Base-by-base conservation (phyloP, 2,113 vertebrate genomes). In the Turdus rufiventris region DNA sequence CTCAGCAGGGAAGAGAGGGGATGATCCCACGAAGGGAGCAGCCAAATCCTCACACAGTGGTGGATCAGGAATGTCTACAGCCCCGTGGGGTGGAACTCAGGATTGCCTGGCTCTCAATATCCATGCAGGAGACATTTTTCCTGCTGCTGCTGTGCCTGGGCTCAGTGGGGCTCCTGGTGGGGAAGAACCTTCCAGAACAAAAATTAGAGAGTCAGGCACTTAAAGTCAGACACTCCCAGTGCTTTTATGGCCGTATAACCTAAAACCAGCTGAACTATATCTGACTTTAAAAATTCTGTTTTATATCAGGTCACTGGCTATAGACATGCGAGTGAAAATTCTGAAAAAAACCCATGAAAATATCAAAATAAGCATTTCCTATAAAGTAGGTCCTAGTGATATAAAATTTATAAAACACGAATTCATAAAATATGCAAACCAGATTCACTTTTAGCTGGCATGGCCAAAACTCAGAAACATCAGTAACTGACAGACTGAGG, bases 351-450 rank as follows among this genome's bases (percentile, higher is more conserved):
- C 1, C 0, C 70, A 51, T 9, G 47, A 68, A 83, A 83, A 89
- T 7, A 26, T 17, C 25, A 9, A 88, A 80, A 76, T 26, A 86
- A 88, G 68, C 72, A 48, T 81, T 93, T 91, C 33, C 73, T 67
- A 18, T 12, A 74, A 78, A 86, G 31, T 3, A 63, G 11, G 43
- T 36, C 76, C 25, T 21, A 70, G 72, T 58, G 60, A 74, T 47
- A 43, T 4, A 74, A 81, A 70, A 93, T 61, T 16, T 7, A 73
- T 84, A 77, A 84, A 84, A 48, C n/a, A 63, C 1, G 34, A 51
- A 72, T 36, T 81, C 42, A 91, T 73, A 65, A 95, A 94, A 89
- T 63, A 93, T 57, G 31, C n/a, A 92, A 74, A 94, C 2, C 24
- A 82, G 36, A 51, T 40, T 81, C 40, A 36, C 29, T 87, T 89